Conservation (phyloP, 2,797 vertebrate genomes). For the Lithobates pipiens region DNA sequence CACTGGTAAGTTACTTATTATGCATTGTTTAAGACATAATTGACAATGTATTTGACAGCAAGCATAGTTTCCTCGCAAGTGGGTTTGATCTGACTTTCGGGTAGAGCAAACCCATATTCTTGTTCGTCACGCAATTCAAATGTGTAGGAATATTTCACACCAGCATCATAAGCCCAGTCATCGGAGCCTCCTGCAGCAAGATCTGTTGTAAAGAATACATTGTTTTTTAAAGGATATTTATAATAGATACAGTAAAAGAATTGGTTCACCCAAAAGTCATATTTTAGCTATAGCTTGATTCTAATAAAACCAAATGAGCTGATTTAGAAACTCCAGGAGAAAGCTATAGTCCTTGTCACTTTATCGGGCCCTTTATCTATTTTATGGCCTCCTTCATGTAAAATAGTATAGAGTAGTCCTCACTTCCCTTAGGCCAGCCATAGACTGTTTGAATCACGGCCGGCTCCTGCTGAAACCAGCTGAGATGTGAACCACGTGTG, state of each 20-base stretch:
- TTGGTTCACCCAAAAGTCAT: too few species aligned
- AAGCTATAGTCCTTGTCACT: too few species aligned
- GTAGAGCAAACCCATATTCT: constrained; percentile 88
- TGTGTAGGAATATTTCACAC: constrained; percentile 93
- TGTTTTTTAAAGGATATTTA: neutral
- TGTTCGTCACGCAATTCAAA: constrained; percentile 94
- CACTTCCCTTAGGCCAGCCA: too few species aligned
- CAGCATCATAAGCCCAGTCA: constrained; percentile 94
- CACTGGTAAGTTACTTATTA: constrained; percentile 7
- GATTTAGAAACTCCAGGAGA: too few species aligned
- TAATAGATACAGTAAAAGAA: neutral
- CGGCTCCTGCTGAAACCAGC: too few species aligned
- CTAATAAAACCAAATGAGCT: too few species aligned
- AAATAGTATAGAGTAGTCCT: too few species aligned
- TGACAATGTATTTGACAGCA: constrained; percentile 89
- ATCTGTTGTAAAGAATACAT: constrained; percentile 72
- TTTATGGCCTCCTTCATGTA: too few species aligned
- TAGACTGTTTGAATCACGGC: too few species aligned
- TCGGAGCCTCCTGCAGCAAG: constrained; percentile 92
- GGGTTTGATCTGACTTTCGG: constrained; percentile 90
- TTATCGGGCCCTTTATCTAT: too few species aligned
- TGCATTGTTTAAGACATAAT: constrained; percentile 81
- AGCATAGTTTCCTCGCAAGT: constrained; percentile 93
- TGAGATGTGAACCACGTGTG: too few species aligned
- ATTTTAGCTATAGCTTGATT: too few species aligned